phyloP scores from a whole-genome alignment of 30 jellyfish, hydroid and myxozoan genomes.

The Nemopilema nomurai region DNA sequence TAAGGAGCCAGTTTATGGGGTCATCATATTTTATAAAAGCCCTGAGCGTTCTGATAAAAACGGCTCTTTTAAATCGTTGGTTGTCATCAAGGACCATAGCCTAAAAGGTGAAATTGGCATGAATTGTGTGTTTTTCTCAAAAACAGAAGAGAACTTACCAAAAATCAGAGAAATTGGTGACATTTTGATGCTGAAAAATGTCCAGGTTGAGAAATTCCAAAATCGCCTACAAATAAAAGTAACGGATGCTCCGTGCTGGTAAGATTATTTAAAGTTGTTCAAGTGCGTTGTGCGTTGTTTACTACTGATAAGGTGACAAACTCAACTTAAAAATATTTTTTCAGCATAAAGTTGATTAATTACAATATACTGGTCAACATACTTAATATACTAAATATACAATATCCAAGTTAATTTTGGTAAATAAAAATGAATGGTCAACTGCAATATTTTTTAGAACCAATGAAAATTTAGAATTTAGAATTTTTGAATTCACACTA shows the following conservation, averaged over 20 bases:
- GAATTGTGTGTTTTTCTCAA: not conserved
- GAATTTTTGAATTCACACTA: no score
- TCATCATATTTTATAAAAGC: not conserved
- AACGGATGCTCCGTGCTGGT: not conserved
- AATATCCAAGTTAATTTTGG: no score
- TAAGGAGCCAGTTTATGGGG: not conserved
- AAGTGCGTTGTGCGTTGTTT: no score
- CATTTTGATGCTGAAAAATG: not conserved
- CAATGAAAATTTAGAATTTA: no score
- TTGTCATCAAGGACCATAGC: not conserved
- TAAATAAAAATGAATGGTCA: no score
- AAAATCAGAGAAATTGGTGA: not conserved
- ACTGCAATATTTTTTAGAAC: no score
- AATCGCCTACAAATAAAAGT: not conserved
- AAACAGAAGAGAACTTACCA: not conserved
- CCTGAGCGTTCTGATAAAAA: not conserved
- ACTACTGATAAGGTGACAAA: no score
- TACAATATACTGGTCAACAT: no score
- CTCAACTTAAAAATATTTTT: no score
- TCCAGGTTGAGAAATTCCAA: not conserved
- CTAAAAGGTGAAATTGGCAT: not conserved
- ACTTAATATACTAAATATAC: no score
- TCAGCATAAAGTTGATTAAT: no score
- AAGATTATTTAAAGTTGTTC: not conserved
- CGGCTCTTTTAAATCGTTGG: not conserved